These are phyloP conservation scores for Romanogobio albipinnatus DNA, from an alignment of 2,113 vertebrate species.

Conservation along the genomic window DNA sequence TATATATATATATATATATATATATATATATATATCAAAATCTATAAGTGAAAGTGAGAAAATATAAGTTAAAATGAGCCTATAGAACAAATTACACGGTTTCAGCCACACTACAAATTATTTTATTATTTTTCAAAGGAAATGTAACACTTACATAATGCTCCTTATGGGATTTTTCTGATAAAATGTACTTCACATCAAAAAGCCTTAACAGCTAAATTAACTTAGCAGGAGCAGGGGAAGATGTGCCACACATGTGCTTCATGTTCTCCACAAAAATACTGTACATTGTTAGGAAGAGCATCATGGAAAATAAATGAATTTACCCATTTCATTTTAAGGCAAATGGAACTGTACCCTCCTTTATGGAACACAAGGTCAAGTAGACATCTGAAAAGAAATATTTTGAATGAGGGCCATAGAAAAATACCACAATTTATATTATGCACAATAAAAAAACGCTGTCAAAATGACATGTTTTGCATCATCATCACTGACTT, in stretches of 20 bases:
- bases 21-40: too few species aligned
- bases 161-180: not conserved
- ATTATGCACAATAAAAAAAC: too few species aligned
- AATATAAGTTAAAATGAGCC: not conserved
- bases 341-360: not conserved
- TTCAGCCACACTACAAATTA: too few species aligned
- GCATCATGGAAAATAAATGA: not conserved
- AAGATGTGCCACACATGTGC: not conserved
- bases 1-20: too few species aligned
- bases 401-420: not conserved
- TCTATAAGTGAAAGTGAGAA: not conserved
- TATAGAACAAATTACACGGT: not conserved
- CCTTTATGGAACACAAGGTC: not conserved
- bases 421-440: too few species aligned
- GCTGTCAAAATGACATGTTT: too few species aligned
- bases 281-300: not conserved
- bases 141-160: not conserved
- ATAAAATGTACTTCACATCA: not conserved
- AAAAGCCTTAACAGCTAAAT: not conserved
- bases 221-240: not conserved
- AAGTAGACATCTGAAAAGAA: not conserved
- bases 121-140: not conserved
- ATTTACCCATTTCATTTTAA: not conserved
- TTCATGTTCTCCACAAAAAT: not conserved
- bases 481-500: too few species aligned